phyloP scores from a whole-genome alignment of 2,888 invertebrate genomes.

The Apotomis turbidana region DNA sequence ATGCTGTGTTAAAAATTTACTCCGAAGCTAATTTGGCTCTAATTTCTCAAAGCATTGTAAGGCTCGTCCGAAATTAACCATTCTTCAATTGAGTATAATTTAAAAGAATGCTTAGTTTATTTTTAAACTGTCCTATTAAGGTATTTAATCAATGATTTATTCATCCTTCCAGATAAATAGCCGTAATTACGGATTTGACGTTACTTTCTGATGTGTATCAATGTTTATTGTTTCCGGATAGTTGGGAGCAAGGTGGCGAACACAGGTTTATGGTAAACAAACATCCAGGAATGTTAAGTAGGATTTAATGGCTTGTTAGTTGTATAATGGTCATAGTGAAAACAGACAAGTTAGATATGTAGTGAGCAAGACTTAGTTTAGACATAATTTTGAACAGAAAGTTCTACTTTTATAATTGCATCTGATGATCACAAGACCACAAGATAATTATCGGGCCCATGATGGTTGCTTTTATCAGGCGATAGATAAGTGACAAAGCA shows the following conservation, averaged over 20 bases:
- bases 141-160: constrained; percentile 40
- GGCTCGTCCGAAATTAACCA: neutral
- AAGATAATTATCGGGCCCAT: no score
- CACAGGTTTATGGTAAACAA: constrained; percentile 30
- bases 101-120: constrained; percentile 10
- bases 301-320: constrained; percentile 33
- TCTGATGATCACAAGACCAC: no score
- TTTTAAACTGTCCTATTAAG: constrained; percentile 32
- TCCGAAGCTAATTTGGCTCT: no score
- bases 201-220: constrained; percentile 53
- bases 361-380: no score
- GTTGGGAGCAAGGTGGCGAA: constrained; percentile 23
- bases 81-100: neutral
- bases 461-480: no score
- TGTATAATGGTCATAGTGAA: constrained; percentile 7
- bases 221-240: constrained; percentile 58
- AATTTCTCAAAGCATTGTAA: no score
- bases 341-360: neutral
- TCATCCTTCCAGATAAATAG: constrained; percentile 46
- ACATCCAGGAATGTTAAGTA: constrained; percentile 27
- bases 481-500: no score
- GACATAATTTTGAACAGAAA: no score
- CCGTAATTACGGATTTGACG: constrained; percentile 54
- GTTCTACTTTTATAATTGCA: no score
- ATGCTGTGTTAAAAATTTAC: no score